These are phyloP conservation scores for Scaptomyza caliginosa DNA, from an alignment of 2,888 invertebrate genomes.

Conservation along the genomic window DNA sequence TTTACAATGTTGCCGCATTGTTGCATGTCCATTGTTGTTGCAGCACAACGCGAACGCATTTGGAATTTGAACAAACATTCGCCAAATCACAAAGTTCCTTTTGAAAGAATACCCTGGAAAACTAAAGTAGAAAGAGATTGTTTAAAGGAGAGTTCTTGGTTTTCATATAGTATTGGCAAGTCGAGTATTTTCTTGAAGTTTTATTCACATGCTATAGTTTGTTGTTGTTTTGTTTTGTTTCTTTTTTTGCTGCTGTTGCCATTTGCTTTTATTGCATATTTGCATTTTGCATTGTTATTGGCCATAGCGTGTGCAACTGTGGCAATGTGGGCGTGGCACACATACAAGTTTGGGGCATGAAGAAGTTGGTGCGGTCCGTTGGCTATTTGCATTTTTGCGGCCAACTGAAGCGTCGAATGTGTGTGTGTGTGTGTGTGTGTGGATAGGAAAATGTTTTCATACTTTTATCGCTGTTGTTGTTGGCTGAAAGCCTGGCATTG, in stretches of 20 bases:
- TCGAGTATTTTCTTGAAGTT: conserved; percentile 13
- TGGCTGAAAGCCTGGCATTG: conserved; percentile 49
- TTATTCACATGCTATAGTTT: neutral
- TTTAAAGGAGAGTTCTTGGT: neutral
- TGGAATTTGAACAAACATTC: conserved; percentile 55
- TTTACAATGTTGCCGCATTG: conserved; percentile 63
- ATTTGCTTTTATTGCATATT: conserved; percentile 73
- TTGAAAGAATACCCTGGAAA: conserved; percentile 24
- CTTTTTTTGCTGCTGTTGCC: conserved; percentile 33
- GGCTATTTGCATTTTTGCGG: conserved; percentile 63
- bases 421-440: conserved; percentile 20
- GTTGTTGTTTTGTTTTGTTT: conserved; percentile 5
- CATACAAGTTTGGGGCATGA: neutral
- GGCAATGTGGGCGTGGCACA: conserved; percentile 41
- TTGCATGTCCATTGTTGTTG: conserved; percentile 47
- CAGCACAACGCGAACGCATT: conserved; percentile 41
- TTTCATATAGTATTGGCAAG: no score
- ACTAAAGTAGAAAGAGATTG: neutral
- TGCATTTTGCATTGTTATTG: conserved; percentile 76
- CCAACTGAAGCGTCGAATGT: conserved; percentile 33
- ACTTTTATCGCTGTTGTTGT: conserved; percentile 36
- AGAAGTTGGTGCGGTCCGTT: conserved; percentile 22
- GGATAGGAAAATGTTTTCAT: conserved; percentile 15
- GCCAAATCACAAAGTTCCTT: conserved; percentile 34
- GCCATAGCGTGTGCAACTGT: conserved; percentile 33